Base-by-base conservation (phyloP, 1,140 invertebrate species). In the Medauroidea extradentata region DNA sequence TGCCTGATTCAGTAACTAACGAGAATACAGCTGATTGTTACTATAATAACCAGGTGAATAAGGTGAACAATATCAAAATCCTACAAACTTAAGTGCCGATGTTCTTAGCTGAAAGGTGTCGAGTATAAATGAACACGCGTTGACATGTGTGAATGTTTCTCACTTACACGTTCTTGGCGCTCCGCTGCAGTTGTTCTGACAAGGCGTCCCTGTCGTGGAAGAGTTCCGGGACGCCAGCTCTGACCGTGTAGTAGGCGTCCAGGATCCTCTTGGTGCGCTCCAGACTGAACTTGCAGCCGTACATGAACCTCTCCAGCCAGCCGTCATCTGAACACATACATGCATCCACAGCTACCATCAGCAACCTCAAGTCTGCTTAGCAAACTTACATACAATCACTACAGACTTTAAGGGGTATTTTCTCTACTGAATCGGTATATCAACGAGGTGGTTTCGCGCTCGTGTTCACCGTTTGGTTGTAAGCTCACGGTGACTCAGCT, bases 271-370 rank as follows among this genome's bases (percentile, higher is more conserved):
- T 81, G 27, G 78, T 78, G 44, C 72, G 69, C 43, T 81, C 79
- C 8, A 79, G 55, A 44, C 75, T 80, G 62, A 79, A 80, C 64
- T 81, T 81, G 60, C 78, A 79, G 2, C 79, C 74, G 38, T 78
- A 78, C n/a, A 81, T 65, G 64, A 79, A 81, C 24, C 70, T 68
- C 21, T 76, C 71, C 14, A 81, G 62, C 57, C 74, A 74, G 11
- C 58, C 63, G 18, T 80, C 76, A 62, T 81, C 79, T 80, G 66
- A 14, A 70, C 66, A 49, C 38, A 54, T 13, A 51, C 51, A 29
- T 43, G 57, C 44, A 56, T 13, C 8, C n/a, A n/a, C n/a, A n/a
- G n/a, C 11, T 9, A 13, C 19, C 9, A 11, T 18, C 19, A 48
- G 38, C 38, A 39, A 39, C 9, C 38, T 39, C 38, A 9, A n/a